These are phyloP conservation scores for Coracopsis vasa DNA, from an alignment of 2,113 vertebrate genomes.

Conservation along the genomic window DNA sequence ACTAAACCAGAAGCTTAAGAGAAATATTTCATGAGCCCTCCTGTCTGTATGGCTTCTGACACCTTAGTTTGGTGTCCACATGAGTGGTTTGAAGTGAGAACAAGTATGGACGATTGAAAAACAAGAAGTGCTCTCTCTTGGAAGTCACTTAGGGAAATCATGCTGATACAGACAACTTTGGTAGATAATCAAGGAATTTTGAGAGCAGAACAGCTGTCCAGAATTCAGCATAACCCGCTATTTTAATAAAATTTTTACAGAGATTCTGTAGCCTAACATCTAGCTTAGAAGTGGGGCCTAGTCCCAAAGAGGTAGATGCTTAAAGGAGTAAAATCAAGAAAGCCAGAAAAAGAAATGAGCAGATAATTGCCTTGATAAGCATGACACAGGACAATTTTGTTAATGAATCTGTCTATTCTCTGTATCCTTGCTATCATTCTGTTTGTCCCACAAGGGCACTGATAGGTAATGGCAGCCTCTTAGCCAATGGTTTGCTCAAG, in stretches of 20 bases:
- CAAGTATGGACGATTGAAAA: background rate
- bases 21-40: background rate
- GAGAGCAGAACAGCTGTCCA: background rate
- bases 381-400: background rate
- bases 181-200: background rate
- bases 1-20: background rate
- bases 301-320: background rate
- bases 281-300: background rate
- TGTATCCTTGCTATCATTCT: background rate
- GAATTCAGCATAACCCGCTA: background rate
- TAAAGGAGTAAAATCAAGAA: background rate
- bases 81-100: background rate
- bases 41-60: background rate
- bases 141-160: background rate
- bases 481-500: background rate
- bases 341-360: background rate
- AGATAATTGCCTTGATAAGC: background rate
- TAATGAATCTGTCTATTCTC: background rate
- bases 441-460: background rate
- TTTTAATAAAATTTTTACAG: background rate
- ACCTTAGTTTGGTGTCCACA: background rate
- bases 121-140: background rate
- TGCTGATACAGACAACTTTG: background rate
- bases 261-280: background rate
- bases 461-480: background rate